Base-by-base conservation (phyloP, 2,797 vertebrate species). In the Sebastes ruberrimus region DNA sequence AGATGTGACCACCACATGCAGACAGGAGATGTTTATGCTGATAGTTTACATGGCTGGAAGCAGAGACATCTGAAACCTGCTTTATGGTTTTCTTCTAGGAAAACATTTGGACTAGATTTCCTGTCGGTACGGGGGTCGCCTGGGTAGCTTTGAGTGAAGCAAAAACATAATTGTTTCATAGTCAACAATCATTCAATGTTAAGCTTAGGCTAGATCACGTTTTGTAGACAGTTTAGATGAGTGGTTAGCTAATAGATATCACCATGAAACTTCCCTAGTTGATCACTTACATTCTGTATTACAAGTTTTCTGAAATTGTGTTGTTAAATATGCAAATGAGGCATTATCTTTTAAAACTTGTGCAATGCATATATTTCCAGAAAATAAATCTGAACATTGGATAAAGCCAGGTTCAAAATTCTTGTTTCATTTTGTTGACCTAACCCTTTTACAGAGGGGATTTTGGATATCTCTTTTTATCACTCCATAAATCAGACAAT, bases 21-120 rank as follows among this genome's bases (percentile, higher is more conserved):
- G 56, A 57, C 30, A 38, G 33, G 52, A 85, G 71, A 80, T 85
- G 74, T 88, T 91, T 88, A 83, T 28, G 18, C 73, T 78, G 66
- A 73, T 23, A 70, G 76, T 81, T 86, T 78, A 86, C 83, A 84
- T 71, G 85, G 72, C 74, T 79, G 60, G 7, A 76, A 73, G 52
- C 77, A 53, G 20, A 33, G 75, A 76, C 14, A 86, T 86, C 35
- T 68, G 71, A 88, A 85, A 82, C 65, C 46, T 71, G 68, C 73
- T 83, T 88, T 20, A 77, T 71, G 73, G 69, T 63, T 83, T 88
- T 79, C 66, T 76, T 59, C 67, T 22, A 56, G 32, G 27, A 74
- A 90, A 89, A 68, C 67, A 81, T 80, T 81, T 82, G 33, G 64
- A 70, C 57, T 65, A 28, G 27, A 67, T 82, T 86, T 87, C 56